Evolutionary conservation across 2,797 vertebrate species (phyloP).

Genomic region (Uromys caudimaculatus): DNA sequence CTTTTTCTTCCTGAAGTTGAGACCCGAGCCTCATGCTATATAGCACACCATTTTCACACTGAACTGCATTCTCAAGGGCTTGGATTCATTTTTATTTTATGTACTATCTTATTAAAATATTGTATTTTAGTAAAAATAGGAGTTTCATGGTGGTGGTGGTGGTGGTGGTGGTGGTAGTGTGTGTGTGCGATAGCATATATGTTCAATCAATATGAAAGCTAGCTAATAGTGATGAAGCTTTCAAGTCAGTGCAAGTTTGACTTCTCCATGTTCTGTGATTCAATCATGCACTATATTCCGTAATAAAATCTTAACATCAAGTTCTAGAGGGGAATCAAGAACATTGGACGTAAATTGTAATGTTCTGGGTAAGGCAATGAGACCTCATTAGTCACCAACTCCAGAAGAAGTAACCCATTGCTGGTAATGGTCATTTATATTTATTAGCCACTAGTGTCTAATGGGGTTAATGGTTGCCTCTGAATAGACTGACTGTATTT

Average conservation of each 20-base stretch:
- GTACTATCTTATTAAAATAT: neutral
- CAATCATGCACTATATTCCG: neutral
- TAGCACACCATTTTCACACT: neutral
- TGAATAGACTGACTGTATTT: neutral
- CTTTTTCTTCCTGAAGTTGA: neutral
- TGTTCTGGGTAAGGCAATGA: neutral
- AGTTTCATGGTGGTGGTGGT: neutral
- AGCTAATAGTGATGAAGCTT: neutral
- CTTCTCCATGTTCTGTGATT: neutral
- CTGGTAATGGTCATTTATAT: no score
- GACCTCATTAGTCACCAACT: neutral
- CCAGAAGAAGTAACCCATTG: neutral
- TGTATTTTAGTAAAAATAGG: slow-evolving; percentile 22
- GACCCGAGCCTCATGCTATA: neutral
- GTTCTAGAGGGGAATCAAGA: neutral
- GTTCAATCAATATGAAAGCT: neutral
- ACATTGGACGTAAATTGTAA: neutral
- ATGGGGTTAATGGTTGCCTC: neutral
- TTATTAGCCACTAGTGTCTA: neutral
- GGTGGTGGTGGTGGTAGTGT: neutral
- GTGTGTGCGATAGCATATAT: neutral
- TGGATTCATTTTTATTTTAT: neutral
- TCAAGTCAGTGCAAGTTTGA: neutral
- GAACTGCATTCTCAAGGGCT: no score
- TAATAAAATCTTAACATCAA: neutral